These are phyloP conservation scores for Malurus cyaneus DNA, from an alignment of 2,113 vertebrate species.

Conservation along the genomic window DNA sequence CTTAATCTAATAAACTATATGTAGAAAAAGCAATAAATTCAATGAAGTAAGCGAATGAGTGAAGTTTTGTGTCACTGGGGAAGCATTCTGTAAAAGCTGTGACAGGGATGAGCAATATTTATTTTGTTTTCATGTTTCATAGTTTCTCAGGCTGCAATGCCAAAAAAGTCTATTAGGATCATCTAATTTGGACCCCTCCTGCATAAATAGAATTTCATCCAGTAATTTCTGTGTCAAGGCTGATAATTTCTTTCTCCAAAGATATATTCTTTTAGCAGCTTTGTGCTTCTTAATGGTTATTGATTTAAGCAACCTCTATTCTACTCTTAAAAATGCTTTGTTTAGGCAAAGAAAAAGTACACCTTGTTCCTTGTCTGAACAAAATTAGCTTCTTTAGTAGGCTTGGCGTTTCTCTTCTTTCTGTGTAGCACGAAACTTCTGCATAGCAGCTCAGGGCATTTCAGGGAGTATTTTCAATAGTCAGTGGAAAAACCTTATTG, in stretches of 20 bases:
- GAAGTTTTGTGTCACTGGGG: background rate
- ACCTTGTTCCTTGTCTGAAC: slow-evolving; percentile 40
- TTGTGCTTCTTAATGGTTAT: slow-evolving; percentile 50
- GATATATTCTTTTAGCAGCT: slow-evolving; percentile 7
- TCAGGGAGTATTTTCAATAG: background rate
- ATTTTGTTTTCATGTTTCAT: background rate
- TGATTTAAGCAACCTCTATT: slow-evolving; percentile 43
- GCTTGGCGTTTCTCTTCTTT: background rate
- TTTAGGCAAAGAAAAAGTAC: slow-evolving; percentile 25
- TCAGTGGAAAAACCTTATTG: background rate
- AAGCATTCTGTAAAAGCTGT: background rate
- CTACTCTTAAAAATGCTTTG: slow-evolving; percentile 36
- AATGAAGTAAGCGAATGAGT: background rate
- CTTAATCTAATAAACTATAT: background rate
- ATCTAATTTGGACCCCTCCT: background rate
- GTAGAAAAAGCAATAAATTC: background rate
- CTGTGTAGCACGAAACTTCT: background rate
- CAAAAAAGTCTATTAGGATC: background rate
- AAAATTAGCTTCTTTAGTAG: slow-evolving; percentile 13
- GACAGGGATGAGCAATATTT: background rate
- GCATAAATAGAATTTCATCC: slow-evolving; percentile 30
- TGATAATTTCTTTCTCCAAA: slow-evolving; percentile 36
- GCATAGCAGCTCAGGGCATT: background rate
- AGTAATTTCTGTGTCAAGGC: slow-evolving; percentile 12
- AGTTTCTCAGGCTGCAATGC: background rate